Conservation (phyloP, 2,888 invertebrate genomes). For the Conops quadrifasciatus region DNA sequence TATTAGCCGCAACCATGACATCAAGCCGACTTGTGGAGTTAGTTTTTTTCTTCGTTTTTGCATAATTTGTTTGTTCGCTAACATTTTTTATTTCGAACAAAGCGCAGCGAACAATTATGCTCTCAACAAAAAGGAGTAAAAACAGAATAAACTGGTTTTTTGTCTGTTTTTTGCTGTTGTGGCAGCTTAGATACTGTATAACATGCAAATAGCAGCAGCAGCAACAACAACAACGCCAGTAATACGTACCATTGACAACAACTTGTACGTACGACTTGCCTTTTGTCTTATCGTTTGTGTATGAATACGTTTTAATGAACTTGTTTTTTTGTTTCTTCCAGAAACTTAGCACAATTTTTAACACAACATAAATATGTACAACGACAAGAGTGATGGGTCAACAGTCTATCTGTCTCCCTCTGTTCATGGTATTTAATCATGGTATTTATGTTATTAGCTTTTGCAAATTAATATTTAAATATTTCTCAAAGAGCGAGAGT, state of each 20-base stretch:
- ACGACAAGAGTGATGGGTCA: background rate
- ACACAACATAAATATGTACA: no score
- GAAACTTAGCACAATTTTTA: background rate
- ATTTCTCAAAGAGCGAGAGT: background rate
- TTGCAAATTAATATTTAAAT: background rate
- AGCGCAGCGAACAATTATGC: conserved; percentile 15
- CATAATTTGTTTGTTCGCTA: background rate
- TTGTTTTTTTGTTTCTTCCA: background rate
- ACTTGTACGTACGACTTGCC: no score
- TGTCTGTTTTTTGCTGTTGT: background rate
- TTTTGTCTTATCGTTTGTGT: background rate
- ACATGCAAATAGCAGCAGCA: no score
- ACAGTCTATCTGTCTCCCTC: background rate
- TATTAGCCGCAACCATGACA: conserved; percentile 20
- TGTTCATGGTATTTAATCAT: background rate
- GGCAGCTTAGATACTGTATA: conserved; percentile 8
- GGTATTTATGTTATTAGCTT: background rate
- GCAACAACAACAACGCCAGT: no score
- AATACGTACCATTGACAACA: no score
- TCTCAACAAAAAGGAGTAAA: background rate
- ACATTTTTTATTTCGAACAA: background rate
- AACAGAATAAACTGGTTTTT: conserved; percentile 4
- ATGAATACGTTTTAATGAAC: background rate
- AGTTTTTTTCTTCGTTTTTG: background rate
- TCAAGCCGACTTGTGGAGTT: conserved; percentile 2